These are phyloP conservation scores for Pseudochirops cupreus DNA, from an alignment of 2,797 vertebrate genomes.

Conservation along the genomic window DNA sequence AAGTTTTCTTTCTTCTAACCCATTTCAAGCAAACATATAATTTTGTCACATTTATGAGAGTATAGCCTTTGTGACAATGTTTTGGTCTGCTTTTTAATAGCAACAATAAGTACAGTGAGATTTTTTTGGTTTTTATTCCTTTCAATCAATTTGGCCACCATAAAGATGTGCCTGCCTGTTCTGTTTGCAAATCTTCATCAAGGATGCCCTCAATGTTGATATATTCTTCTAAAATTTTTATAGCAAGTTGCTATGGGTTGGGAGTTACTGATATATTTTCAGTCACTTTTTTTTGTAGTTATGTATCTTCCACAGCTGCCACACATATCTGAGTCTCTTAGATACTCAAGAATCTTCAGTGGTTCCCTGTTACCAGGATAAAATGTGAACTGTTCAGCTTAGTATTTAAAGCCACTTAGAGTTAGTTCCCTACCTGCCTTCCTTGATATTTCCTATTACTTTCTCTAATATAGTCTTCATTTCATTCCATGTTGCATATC, in stretches of 20 bases:
- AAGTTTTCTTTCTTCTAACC: background rate
- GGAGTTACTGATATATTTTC: background rate
- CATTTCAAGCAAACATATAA: background rate
- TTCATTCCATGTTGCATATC: background rate
- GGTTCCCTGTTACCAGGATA: background rate
- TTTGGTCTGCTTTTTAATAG: background rate
- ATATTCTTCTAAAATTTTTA: background rate
- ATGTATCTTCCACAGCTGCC: background rate
- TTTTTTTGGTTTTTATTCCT: background rate
- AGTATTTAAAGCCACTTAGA: background rate
- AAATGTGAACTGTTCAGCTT: background rate
- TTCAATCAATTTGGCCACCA: background rate
- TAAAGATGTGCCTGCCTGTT: background rate
- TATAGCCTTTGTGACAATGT: background rate
- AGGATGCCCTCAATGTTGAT: background rate
- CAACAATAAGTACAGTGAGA: background rate
- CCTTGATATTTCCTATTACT: background rate
- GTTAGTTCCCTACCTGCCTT: background rate
- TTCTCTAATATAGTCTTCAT: background rate
- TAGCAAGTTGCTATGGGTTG: background rate
- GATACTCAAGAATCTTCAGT: background rate
- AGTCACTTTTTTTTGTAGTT: background rate
- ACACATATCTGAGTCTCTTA: background rate
- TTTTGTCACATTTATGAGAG: background rate
- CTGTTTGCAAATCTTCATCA: background rate